phyloP scores from a whole-genome alignment of 30 jellyfish, hydroid and myxozoan genomes.

The Mastigias papua region DNA sequence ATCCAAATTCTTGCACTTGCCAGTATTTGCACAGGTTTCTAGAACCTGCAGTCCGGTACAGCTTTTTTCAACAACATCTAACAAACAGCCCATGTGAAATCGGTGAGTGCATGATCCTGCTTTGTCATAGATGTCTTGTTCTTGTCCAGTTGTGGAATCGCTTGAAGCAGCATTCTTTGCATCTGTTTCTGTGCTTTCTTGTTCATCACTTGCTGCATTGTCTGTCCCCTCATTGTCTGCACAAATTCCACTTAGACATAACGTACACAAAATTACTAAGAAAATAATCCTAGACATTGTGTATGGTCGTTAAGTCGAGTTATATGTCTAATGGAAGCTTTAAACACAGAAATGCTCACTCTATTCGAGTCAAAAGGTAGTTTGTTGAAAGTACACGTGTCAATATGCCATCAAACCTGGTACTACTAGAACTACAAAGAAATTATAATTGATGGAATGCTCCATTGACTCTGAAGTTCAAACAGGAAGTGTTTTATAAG shows the following conservation, averaged over 20 bases:
- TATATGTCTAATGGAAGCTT: no score
- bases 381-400: not conserved
- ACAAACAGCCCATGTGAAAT: conserved; percentile 59
- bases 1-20: conserved; percentile 26
- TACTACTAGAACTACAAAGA: not conserved
- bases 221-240: not conserved
- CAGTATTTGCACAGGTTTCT: conserved; percentile 4
- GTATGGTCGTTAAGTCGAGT: no score
- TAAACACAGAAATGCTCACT: no score
- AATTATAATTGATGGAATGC: not conserved
- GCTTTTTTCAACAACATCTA: conserved; percentile 54
- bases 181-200: not conserved
- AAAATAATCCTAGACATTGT: not conserved
- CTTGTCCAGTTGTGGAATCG: not conserved
- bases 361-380: no score
- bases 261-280: not conserved
- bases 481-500: not conserved
- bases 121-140: conserved; percentile 35
- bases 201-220: not conserved
- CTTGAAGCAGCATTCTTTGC: not conserved
- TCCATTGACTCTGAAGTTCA: not conserved
- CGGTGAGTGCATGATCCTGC: conserved; percentile 71
- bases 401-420: not conserved
- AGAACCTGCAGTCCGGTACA: conserved; percentile 47
- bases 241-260: not conserved